phyloP scores from a whole-genome alignment of 2,113 vertebrate genomes.

The Microcebus jonahi region DNA sequence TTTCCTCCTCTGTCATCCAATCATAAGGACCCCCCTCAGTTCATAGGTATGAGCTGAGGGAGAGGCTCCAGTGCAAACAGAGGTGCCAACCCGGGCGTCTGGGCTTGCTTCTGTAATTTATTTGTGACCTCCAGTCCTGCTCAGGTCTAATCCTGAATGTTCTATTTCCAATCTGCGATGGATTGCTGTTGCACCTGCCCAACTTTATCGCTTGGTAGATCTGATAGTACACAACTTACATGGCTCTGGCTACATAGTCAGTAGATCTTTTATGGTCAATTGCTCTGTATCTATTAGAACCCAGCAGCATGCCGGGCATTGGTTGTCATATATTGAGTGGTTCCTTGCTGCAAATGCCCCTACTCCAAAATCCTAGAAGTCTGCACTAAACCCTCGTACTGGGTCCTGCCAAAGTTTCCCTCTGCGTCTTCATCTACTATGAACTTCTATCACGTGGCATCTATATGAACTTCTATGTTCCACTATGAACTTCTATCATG shows the following conservation, averaged over 20 bases:
- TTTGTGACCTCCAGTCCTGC: neutral
- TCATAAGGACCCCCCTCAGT: neutral
- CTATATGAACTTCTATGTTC: no score
- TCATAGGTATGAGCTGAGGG: neutral
- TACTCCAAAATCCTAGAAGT: neutral
- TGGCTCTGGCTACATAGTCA: neutral
- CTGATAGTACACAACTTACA: neutral
- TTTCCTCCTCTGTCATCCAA: neutral
- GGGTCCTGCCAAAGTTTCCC: neutral
- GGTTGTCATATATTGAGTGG: neutral
- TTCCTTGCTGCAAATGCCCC: neutral
- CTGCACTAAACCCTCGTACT: neutral
- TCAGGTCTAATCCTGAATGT: neutral
- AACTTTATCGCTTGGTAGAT: neutral
- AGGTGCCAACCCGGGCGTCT: neutral
- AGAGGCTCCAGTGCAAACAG: neutral
- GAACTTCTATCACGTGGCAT: neutral
- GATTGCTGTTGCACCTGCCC: neutral
- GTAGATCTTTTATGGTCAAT: no score
- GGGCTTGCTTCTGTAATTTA: neutral
- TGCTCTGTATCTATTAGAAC: neutral
- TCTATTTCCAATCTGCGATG: neutral
- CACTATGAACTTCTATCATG: neutral
- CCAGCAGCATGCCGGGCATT: neutral
- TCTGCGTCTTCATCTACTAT: neutral